Conservation (phyloP, 2,113 vertebrate genomes). For the Crotalus horridus region DNA sequence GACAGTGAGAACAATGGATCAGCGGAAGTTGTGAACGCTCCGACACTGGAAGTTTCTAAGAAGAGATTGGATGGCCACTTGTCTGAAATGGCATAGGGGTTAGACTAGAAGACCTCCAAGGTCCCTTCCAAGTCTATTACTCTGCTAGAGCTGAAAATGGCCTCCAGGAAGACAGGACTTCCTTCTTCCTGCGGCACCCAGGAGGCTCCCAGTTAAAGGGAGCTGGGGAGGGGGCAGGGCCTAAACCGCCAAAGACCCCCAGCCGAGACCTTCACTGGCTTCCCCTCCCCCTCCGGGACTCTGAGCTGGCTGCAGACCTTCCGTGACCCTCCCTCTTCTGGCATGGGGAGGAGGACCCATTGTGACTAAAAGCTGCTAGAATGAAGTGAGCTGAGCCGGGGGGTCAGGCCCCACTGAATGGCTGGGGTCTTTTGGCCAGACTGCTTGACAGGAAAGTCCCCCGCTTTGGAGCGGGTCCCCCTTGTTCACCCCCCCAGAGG, state of each 20-base stretch:
- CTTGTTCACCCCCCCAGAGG: conserved; percentile 47
- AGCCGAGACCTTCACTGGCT: neutral
- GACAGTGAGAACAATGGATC: no score
- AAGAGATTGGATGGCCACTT: no score
- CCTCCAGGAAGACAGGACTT: neutral
- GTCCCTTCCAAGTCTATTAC: no score
- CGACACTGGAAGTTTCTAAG: no score
- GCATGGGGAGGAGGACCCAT: neutral
- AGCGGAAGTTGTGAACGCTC: no score
- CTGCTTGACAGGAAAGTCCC: conserved; percentile 40
- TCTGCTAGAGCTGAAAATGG: neutral
- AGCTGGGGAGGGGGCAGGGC: neutral
- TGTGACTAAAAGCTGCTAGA: conserved; percentile 6
- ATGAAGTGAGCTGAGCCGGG: conserved; percentile 27
- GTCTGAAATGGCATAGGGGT: no score
- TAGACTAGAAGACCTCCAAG: no score
- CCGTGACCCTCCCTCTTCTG: neutral
- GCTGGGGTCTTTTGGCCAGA: conserved; percentile 2
- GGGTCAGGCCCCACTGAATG: conserved; percentile 37
- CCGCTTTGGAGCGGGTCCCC: conserved; percentile 44
- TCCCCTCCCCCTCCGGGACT: neutral
- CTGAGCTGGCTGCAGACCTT: neutral
- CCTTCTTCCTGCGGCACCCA: no score
- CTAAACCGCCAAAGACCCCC: neutral
- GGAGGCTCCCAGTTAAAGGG: neutral